Evolutionary conservation across 2,113 vertebrate genomes (phyloP).

Genomic region (Haemorhous mexicanus): DNA sequence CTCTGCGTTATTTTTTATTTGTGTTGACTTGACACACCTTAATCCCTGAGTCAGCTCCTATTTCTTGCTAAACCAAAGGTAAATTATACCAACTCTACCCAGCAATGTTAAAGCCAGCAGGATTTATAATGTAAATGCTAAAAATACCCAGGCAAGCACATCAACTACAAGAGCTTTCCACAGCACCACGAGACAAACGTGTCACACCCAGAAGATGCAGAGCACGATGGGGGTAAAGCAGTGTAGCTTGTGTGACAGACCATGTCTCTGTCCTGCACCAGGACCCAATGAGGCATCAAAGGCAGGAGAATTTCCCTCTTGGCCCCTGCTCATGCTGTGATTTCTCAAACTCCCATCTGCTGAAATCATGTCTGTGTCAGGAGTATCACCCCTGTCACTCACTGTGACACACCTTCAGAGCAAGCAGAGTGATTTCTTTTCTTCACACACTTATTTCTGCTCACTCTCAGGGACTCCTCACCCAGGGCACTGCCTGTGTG

Average conservation of each 20-base stretch:
- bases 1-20: neutral
- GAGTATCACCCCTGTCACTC: neutral
- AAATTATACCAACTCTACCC: constrained; percentile 63
- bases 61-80: constrained; percentile 74
- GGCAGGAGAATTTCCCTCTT: neutral
- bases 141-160: constrained; percentile 63
- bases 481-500: neutral
- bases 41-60: constrained; percentile 71
- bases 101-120: constrained; percentile 42
- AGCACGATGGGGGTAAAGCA: neutral
- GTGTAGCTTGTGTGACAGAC: neutral
- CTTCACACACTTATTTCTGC: accelerated
- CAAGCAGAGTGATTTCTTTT: neutral
- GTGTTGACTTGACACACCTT: constrained; percentile 65
- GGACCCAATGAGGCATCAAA: neutral
- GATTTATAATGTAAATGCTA: constrained; percentile 62
- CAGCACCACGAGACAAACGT: neutral
- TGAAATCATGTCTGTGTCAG: neutral
- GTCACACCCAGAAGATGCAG: neutral
- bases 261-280: neutral
- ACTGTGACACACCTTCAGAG: accelerated
- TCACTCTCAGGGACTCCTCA: neutral
- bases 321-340: accelerated
- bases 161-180: constrained; percentile 31
- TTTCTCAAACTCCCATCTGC: neutral